These are phyloP conservation scores for Marmota flaviventris DNA, from an alignment of 2,113 vertebrate species.

Conservation along the genomic window DNA sequence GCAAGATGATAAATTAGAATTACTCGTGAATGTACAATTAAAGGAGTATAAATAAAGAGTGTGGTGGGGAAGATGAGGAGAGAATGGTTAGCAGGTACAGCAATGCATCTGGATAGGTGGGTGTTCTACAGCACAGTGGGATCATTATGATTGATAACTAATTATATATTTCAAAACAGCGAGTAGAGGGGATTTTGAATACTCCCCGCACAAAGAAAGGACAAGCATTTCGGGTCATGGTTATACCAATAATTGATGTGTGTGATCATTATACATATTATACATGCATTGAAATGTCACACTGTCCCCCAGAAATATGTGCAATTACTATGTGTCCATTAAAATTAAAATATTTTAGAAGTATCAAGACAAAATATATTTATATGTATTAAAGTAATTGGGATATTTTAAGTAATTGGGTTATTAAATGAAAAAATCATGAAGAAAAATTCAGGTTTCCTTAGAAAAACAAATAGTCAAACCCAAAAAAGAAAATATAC, in stretches of 20 bases:
- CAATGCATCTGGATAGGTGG: neutral
- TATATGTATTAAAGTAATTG: neutral
- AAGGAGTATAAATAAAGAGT: neutral
- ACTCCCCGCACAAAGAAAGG: neutral
- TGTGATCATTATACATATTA: neutral
- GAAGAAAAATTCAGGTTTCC: neutral
- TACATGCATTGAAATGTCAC: neutral
- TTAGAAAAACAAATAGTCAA: conserved; percentile 49
- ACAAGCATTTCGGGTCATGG: neutral
- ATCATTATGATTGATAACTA: neutral
- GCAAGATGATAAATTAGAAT: neutral
- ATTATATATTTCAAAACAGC: neutral
- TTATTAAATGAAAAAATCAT: neutral
- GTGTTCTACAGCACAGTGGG: neutral
- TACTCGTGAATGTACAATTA: neutral
- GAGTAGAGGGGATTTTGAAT: neutral
- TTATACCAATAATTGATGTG: too few relatives aligned
- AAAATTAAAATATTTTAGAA: neutral
- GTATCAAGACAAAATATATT: neutral
- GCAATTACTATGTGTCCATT: neutral
- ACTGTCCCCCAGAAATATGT: neutral
- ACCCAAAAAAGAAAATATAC: neutral
- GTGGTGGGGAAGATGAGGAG: too few relatives aligned
- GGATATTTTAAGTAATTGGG: neutral
- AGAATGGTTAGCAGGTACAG: neutral